Base-by-base conservation (phyloP, 2,888 invertebrate species). In the Eudasyphora cyanicolor region DNA sequence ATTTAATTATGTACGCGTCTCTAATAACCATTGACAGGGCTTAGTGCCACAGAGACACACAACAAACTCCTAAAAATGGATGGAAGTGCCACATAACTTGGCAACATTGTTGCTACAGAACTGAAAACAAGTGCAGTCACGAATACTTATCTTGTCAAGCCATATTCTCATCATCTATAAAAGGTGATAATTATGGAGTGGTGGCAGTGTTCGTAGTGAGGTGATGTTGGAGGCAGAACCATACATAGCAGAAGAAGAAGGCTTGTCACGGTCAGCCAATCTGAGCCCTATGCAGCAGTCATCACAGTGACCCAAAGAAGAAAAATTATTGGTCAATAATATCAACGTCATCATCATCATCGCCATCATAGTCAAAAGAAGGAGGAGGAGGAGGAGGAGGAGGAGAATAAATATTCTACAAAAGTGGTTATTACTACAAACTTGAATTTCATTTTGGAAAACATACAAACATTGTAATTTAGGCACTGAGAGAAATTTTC, bases 101-200 rank as follows among this genome's bases (percentile, higher is more conserved):
- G 32, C 62, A 62, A 62, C 62, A n/a, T 32, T 62, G 62, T 62
- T 62, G 62, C 32, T 17, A 29, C n/a, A 17, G 12, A 27, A 12
- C 54, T 19, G 12, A 21, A 5, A 57, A 27, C 57, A 57, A 27
- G 57, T 57, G 32, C 32, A 62, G 17, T 17, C n/a, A n/a, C 3
- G 8, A 62, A 62, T 4, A 17, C 32, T 62, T 62, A 32, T 32
- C 62, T 32, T 32, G 62, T 62, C 62, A 62, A n/a, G n/a, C 62
- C 0, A n/a, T 7, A 17, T 17, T 62, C 62, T 32, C 3, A 5
- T 29, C 7, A 5, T 32, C 32, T 62, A n/a, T 6, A 32, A 32
- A 62, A 62, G 62, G 62, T 17, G 32, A 62, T 62, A 62, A 32
- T 62, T 62, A 62, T 62, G 2, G n/a, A 62, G 32, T 17, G 14